phyloP scores from a whole-genome alignment of 92 coral and sea anemone genomes.

The Phenganax stokvisi region DNA sequence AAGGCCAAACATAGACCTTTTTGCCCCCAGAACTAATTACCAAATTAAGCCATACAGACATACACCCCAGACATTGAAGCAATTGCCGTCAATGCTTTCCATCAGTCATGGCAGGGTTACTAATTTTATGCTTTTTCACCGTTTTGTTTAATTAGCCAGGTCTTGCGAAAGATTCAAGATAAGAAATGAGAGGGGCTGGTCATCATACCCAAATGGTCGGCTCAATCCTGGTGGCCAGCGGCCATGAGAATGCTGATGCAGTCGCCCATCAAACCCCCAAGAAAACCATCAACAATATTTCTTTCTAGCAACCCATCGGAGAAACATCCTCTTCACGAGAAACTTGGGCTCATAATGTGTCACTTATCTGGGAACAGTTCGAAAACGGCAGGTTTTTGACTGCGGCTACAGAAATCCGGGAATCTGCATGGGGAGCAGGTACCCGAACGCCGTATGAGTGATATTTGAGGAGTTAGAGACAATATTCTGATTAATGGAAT shows the following conservation, averaged over 20 bases:
- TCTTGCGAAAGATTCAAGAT: too few relatives aligned
- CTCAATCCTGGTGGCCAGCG: constrained; percentile 17
- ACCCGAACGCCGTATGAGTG: too few relatives aligned
- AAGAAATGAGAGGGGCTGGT: too few relatives aligned
- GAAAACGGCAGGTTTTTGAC: not conserved
- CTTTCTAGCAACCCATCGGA: too few relatives aligned
- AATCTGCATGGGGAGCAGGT: too few relatives aligned
- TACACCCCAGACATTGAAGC: constrained; percentile 7
- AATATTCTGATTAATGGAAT: too few relatives aligned
- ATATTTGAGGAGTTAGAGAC: too few relatives aligned
- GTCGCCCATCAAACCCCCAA: too few relatives aligned
- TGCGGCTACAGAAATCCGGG: constrained; percentile 12
- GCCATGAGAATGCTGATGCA: constrained; percentile 22
- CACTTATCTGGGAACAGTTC: constrained; percentile 13
- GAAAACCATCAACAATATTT: too few relatives aligned
- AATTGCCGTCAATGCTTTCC: constrained; percentile 2
- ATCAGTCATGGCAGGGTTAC: constrained; percentile 3
- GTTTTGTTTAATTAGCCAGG: not conserved
- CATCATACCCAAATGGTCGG: constrained; percentile 7
- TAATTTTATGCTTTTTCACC: not conserved
- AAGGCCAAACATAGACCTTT: not conserved
- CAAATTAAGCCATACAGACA: not conserved
- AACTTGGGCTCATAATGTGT: not conserved
- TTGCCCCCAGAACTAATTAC: not conserved
- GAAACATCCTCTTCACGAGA: constrained; percentile 6